Conservation (phyloP, 2,797 vertebrate genomes). For the Meda fulgida region DNA sequence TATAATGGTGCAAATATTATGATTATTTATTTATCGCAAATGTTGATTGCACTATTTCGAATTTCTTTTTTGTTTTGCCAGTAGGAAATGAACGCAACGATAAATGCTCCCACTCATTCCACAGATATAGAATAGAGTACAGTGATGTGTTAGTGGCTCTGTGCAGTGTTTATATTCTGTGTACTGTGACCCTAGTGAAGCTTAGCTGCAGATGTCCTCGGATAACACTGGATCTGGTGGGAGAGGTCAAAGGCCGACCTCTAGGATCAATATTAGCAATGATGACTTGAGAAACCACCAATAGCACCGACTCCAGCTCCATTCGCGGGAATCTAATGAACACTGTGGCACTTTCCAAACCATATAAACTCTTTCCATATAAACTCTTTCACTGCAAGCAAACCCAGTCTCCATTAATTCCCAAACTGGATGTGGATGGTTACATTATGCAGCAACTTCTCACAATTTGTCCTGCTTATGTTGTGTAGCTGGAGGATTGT, state of each 20-base stretch:
- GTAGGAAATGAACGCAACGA: background rate
- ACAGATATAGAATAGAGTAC: background rate
- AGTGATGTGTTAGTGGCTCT: conserved; percentile 36
- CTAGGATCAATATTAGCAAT: conserved; percentile 34
- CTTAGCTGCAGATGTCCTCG: conserved; percentile 55
- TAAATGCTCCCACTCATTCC: background rate
- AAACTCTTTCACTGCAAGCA: background rate
- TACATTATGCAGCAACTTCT: background rate
- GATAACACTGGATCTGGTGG: conserved; percentile 53
- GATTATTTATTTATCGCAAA: background rate
- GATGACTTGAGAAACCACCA: background rate
- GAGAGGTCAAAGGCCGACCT: conserved; percentile 32
- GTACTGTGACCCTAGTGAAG: conserved; percentile 48
- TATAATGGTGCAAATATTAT: background rate
- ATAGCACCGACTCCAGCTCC: background rate
- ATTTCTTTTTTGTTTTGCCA: background rate
- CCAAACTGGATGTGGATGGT: background rate
- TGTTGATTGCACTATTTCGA: no score
- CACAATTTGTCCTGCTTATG: conserved; percentile 44
- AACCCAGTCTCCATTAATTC: background rate
- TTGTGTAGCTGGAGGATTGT: conserved; percentile 62
- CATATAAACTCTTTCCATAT: no score
- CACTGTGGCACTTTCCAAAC: background rate
- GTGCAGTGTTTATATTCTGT: conserved; percentile 56
- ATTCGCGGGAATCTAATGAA: background rate